These are phyloP conservation scores for Drosophila funebris DNA, from an alignment of 1,140 invertebrate species.

Conservation along the genomic window DNA sequence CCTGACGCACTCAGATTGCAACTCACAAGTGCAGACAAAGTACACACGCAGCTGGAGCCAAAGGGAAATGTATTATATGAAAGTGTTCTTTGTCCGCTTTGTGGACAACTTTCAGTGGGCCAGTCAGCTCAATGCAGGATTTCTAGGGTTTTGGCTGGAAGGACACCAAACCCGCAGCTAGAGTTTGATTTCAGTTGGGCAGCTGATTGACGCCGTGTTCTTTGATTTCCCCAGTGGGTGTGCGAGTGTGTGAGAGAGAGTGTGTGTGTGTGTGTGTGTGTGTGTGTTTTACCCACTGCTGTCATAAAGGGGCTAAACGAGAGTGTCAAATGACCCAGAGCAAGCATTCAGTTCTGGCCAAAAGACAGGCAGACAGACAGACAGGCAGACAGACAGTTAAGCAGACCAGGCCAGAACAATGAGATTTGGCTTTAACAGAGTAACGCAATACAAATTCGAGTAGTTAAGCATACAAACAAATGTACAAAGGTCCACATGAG, in stretches of 20 bases:
- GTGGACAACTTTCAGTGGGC: conserved; percentile 19
- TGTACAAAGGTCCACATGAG: conserved; percentile 55
- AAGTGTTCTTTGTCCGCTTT: conserved; percentile 8
- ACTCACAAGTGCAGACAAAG: conserved; percentile 3
- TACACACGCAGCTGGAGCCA: not conserved
- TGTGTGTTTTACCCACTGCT: conserved; percentile 1
- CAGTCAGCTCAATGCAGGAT: not conserved
- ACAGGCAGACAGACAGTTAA: not conserved
- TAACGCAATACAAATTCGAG: conserved; percentile 15
- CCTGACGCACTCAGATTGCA: conserved; percentile 6
- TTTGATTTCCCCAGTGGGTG: conserved; percentile 46
- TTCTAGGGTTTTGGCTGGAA: conserved; percentile 2
- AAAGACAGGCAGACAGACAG: not conserved
- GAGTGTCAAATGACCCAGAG: conserved; percentile 43
- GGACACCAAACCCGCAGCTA: conserved; percentile 7
- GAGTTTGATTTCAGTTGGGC: conserved; percentile 10
- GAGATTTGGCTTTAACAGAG: conserved; percentile 24
- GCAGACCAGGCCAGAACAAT: not conserved
- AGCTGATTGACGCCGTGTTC: conserved; percentile 33
- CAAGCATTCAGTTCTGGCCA: not conserved
- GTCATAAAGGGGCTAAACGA: conserved; percentile 38
- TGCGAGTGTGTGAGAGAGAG: not conserved
- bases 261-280: conserved; percentile 8
- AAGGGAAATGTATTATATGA: not conserved
- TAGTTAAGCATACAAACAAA: conserved; percentile 32